Percentiles rank a stretch among this genome's conserved stretches.
phyloP scores from a whole-genome alignment of 2,888 invertebrate genomes.

The Folsomia manolachei region DNA sequence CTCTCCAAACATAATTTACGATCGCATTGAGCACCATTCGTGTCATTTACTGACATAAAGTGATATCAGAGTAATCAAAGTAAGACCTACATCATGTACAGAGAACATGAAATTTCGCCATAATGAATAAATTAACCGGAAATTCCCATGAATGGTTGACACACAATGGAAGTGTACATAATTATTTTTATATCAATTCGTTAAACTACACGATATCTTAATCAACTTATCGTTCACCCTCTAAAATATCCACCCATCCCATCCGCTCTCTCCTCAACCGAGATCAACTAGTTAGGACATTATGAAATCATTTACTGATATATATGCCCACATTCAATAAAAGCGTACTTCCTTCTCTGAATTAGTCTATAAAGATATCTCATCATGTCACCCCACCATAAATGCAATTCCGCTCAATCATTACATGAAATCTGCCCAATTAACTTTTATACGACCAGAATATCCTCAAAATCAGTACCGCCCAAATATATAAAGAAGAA shows the following conservation, averaged over 20 bases:
- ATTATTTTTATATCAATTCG: background rate
- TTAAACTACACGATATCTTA: constrained; percentile 3
- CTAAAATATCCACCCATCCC: constrained; percentile 1
- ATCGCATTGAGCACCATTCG: too few relatives aligned
- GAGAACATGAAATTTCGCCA: background rate
- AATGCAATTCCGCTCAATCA: background rate
- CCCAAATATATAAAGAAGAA: too few relatives aligned
- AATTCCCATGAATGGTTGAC: background rate
- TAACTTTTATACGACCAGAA: too few relatives aligned
- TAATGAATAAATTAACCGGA: background rate
- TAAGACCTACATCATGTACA: background rate
- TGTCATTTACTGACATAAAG: background rate
- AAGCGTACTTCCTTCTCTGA: background rate
- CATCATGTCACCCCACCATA: background rate
- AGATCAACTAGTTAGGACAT: background rate
- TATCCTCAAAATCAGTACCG: too few relatives aligned
- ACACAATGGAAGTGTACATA: background rate
- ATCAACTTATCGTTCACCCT: too few relatives aligned
- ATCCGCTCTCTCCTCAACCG: background rate
- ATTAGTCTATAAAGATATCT: background rate
- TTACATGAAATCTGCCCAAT: background rate
- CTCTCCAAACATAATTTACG: background rate
- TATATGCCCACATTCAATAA: background rate
- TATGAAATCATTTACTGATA: background rate
- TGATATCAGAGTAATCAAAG: background rate